These are phyloP conservation scores for Iselma pallidipennis DNA, from an alignment of 2,888 invertebrate genomes.

Conservation along the genomic window DNA sequence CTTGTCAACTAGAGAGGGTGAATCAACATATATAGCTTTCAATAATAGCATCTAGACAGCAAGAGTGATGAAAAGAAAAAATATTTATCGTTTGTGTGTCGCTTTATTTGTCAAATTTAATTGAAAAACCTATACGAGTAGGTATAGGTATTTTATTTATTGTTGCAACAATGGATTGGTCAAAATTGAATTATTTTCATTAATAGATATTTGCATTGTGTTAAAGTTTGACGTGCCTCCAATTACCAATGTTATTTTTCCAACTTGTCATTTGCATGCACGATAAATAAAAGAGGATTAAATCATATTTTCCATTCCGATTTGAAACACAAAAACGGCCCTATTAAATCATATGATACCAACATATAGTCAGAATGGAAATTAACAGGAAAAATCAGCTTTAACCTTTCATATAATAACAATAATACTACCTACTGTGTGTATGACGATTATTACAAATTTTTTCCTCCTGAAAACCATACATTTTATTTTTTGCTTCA, in stretches of 20 bases:
- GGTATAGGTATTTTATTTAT: too few species aligned
- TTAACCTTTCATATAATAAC: too few species aligned
- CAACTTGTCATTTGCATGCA: neutral
- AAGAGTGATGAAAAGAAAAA: neutral
- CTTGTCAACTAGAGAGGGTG: slow-evolving; percentile 27
- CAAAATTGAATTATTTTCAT: neutral
- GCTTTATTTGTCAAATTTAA: slow-evolving; percentile 17
- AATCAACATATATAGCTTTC: slow-evolving; percentile 4
- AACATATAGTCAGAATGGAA: neutral
- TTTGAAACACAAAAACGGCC: neutral
- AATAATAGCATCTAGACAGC: too few species aligned
- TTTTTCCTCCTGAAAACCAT: too few species aligned
- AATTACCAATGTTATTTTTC: neutral
- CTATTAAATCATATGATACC: neutral
- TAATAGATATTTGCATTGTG: neutral
- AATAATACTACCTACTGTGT: too few species aligned
- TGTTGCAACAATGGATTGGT: neutral
- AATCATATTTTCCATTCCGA: neutral
- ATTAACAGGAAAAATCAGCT: neutral
- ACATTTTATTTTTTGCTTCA: too few species aligned
- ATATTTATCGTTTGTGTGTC: slow-evolving; percentile 22
- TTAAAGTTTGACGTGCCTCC: neutral
- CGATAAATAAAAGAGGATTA: neutral
- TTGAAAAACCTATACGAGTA: too few species aligned
- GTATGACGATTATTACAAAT: neutral